These are phyloP conservation scores for Lasiommata megera DNA, from an alignment of 2,888 invertebrate species.

Conservation along the genomic window DNA sequence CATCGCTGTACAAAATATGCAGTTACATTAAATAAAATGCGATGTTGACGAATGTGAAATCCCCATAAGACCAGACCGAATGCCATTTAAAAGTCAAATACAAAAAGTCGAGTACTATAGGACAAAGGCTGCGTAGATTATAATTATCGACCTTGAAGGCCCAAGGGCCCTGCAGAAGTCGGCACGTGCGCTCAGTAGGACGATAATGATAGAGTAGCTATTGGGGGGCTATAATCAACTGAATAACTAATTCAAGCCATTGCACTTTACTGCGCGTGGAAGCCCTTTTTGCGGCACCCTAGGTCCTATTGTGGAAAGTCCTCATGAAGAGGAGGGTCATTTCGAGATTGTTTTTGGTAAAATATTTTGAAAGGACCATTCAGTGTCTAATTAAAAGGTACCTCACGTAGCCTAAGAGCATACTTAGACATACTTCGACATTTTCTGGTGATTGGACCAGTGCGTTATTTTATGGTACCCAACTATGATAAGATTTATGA, in stretches of 20 bases:
- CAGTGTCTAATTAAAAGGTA: not conserved
- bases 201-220: conserved; percentile 77
- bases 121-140: conserved; percentile 57
- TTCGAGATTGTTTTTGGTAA: conserved; percentile 55
- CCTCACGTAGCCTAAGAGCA: conserved; percentile 9
- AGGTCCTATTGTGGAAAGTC: conserved; percentile 42
- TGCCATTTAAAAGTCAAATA: conserved; percentile 10
- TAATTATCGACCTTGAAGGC: conserved; percentile 74
- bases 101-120: conserved; percentile 26
- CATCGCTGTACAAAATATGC: too few species aligned
- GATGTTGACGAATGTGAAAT: too few species aligned
- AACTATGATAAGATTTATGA: not conserved
- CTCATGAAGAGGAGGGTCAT: conserved; percentile 45
- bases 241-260: conserved; percentile 79
- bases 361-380: conserved; percentile 52
- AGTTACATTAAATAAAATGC: too few species aligned
- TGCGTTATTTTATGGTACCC: too few species aligned
- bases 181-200: conserved; percentile 74
- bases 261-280: conserved; percentile 65
- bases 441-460: not conserved
- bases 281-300: conserved; percentile 68
- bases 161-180: conserved; percentile 59
- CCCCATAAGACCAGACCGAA: not conserved
- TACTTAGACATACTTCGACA: not conserved
- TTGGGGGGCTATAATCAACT: conserved; percentile 75